phyloP scores from a whole-genome alignment of 1,140 invertebrate genomes.

The Cephus cinctus region DNA sequence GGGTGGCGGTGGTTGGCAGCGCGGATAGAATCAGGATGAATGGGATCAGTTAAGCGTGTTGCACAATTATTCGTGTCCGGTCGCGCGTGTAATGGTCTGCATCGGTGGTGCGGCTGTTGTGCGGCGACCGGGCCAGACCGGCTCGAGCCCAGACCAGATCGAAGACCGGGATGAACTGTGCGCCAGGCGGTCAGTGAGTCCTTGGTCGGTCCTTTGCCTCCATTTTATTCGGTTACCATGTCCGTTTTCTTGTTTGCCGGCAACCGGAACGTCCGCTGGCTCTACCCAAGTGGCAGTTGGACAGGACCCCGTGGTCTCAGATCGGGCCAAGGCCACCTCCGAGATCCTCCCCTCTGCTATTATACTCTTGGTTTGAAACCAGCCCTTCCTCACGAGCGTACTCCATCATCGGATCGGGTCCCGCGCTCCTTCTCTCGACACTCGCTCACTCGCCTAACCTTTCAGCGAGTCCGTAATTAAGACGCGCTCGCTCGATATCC shows the following conservation, averaged over 20 bases:
- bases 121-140: constrained; percentile 33
- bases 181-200: no score
- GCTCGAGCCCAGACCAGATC: constrained; percentile 29
- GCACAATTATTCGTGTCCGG: constrained; percentile 56
- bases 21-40: constrained; percentile 52
- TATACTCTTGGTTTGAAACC: no score
- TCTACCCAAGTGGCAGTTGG: no score
- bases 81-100: constrained; percentile 57
- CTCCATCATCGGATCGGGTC: constrained; percentile 10
- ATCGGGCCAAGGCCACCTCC: no score
- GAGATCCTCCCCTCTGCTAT: no score
- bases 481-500: constrained; percentile 33
- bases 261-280: no score
- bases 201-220: no score
- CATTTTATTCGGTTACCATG: no score
- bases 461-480: constrained; percentile 34
- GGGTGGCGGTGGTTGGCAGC: constrained; percentile 38
- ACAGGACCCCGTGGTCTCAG: no score
- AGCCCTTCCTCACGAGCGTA: no score
- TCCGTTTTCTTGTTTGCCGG: no score
- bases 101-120: constrained; percentile 53
- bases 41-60: constrained; percentile 58
- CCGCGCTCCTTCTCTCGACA: constrained; percentile 9
- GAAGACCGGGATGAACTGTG: no score
- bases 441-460: constrained; percentile 14